Base-by-base conservation (phyloP, 1,140 invertebrate species). In the Danaus plexippus region DNA sequence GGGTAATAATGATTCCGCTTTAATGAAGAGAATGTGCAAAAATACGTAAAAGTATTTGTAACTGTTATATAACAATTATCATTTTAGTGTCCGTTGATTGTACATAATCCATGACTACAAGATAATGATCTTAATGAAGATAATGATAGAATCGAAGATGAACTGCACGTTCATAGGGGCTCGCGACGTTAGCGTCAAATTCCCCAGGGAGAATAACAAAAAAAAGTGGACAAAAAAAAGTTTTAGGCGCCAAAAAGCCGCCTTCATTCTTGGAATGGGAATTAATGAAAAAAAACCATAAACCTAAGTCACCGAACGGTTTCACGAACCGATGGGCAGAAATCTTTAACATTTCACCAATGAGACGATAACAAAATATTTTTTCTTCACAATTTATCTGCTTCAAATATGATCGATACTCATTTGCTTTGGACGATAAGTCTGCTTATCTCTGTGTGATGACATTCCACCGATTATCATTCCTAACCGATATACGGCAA, bases 181-280 rank as follows among this genome's bases (percentile, higher is more conserved):
- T 41, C 42, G 9, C 44, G 51, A 47, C n/a, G 54, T 66, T 55
- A 55, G 60, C 67, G 67, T 56, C 65, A 71, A 73, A 71, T 59
- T 67, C 59, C 57, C 57, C 47, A 43, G 51, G 10, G 53, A 55
- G 18, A 63, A 62, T 48, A 2, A 62, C 52, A 61, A 61, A 60
- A 67, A 69, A 73, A 69, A 59, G 11, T 13, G 1, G 11, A 52
- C 47, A 66, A 62, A 71, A 76, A 59, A 66, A 47, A 43, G 55
- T 72, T 57, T 66, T 69, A 80, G 81, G 81, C 81, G 81, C 81
- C 81, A 81, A 81, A 82, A 75, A 75, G 77, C 79, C 74, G 79
- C 71, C 72, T 67, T 67, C 63, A 64, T 85, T 85, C 81, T 76
- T 54, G 71, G 79, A 85, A 85, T 55, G 62, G 54, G 75, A 73